These are phyloP conservation scores for Drosophila burlai DNA, from an alignment of 1,140 invertebrate species.

Conservation along the genomic window DNA sequence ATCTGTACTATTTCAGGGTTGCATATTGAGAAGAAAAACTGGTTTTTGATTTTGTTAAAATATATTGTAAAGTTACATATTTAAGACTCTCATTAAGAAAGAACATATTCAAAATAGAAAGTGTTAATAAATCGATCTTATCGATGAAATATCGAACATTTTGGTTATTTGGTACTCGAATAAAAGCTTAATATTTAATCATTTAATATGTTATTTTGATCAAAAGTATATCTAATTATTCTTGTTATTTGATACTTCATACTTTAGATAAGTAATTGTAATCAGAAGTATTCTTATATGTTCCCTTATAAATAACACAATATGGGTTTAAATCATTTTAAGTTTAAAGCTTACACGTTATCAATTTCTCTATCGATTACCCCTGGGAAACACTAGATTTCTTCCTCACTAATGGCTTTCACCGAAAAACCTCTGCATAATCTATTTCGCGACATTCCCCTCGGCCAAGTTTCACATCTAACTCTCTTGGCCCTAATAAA, in stretches of 20 bases:
- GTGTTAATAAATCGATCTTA: not conserved
- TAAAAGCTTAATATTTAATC: not conserved
- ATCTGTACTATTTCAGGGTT: slow-evolving; percentile 8
- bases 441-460: slow-evolving; percentile 43
- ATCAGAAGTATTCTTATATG: not conserved
- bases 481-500: slow-evolving; percentile 40
- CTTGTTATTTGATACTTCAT: too few species aligned
- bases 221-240: not conserved
- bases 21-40: not conserved
- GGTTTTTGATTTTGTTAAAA: not conserved
- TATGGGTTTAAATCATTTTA: not conserved
- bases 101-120: not conserved
- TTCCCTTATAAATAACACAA: not conserved
- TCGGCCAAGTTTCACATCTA: slow-evolving; percentile 4
- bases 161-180: not conserved
- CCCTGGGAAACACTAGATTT: not conserved
- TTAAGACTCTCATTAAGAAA: not conserved
- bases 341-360: not conserved
- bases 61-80: not conserved
- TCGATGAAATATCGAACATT: not conserved
- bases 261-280: too few species aligned
- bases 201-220: not conserved
- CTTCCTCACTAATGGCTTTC: slow-evolving; percentile 40
- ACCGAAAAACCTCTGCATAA: slow-evolving; percentile 21
- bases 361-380: not conserved